A percentile compares a stretch with the other conserved stretches of the same genome.
phyloP scores from a whole-genome alignment of 2,797 vertebrate species.

The Perodicticus potto region DNA sequence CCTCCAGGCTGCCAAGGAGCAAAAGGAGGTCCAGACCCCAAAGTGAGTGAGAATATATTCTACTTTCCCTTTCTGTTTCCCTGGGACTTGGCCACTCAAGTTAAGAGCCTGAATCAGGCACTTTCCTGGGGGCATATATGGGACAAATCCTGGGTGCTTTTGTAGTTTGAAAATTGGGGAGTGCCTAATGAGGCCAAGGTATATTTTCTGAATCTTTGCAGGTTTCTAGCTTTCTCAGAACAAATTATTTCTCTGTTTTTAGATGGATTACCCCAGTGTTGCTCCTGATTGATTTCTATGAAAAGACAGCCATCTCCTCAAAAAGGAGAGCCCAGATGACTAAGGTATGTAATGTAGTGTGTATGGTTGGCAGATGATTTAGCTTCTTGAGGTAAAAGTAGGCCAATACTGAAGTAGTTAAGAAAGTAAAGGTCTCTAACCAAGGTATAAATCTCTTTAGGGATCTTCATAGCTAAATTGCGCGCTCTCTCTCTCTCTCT shows the following conservation, averaged over 20 bases:
- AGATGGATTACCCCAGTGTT: constrained; percentile 99
- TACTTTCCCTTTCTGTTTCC: constrained; percentile 53
- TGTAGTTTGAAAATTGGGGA: not conserved
- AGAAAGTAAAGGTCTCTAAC: not conserved
- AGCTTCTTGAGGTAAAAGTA: not conserved
- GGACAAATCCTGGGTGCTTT: not conserved
- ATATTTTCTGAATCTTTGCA: not conserved
- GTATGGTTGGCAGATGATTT: not conserved
- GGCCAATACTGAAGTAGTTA: not conserved
- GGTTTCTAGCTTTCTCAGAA: not conserved
- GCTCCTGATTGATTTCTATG: constrained; percentile 97
- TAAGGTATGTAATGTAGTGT: constrained; percentile 89
- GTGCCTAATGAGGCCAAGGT: constrained; percentile 48
- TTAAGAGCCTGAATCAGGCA: not conserved
- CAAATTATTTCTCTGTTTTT: constrained; percentile 35
- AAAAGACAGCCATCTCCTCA: constrained; percentile 97
- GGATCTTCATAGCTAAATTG: not conserved
- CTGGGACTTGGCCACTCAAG: not conserved
- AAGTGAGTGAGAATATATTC: constrained; percentile 90
- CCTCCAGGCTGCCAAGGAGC: constrained; percentile 96
- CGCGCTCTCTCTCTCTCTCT: no score
- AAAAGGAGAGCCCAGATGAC: constrained; percentile 97
- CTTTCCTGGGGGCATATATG: not conserved
- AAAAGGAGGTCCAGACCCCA: constrained; percentile 97
- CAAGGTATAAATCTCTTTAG: constrained; percentile 22